Base-by-base conservation (phyloP, 2,113 vertebrate species). In the Emydura subglobosa region DNA sequence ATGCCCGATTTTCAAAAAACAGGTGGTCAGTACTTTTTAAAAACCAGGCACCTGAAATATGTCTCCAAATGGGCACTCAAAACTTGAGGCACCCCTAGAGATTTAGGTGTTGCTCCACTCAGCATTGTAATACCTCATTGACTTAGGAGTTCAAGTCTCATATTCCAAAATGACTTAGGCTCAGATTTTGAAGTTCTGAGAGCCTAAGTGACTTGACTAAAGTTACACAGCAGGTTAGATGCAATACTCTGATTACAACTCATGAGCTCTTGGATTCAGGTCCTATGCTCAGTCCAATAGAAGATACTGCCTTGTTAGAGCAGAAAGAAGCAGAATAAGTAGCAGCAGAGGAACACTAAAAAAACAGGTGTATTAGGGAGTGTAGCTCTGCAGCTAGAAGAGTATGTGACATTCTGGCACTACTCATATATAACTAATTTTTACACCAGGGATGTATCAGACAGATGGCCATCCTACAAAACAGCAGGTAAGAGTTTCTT, bases 401-500 rank as follows among this genome's bases (percentile, higher is more conserved):
- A n/a, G 7, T 72, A n/a, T 39, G 14, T 74, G 68, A 42, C 68
- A 74, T 55, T 44, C 91, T 92, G 86, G 42, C 54, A 96, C 84
- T 94, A 91, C 51, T 91, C 55, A 90, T 61, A 87, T 1, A 0
- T 65, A 91, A 79, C 89, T 91, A 94, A 87, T 14, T 95, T 91
- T 78, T 17, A 1, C 90, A 47, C 1, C 27, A 25, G 72, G 91
- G 82, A 95, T 89, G 72, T 94, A 61, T 65, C 88, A 95, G 68
- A 59, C 95, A 97, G 90, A 92, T 89, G 96, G 95, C 80, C 83
- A 95, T 82, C 78, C 88, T 82, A 93, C 88, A 92, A 85, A 96
- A 90, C 90, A 93, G 85, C 80, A 95, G 92, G 91, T 92, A 95
- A 76, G 72, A 95, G 92, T 91, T 95, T 94, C 88, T 94, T 96